These are phyloP conservation scores for Cyprinodon diabolis DNA, from an alignment of 2,797 vertebrate genomes.

Conservation along the genomic window DNA sequence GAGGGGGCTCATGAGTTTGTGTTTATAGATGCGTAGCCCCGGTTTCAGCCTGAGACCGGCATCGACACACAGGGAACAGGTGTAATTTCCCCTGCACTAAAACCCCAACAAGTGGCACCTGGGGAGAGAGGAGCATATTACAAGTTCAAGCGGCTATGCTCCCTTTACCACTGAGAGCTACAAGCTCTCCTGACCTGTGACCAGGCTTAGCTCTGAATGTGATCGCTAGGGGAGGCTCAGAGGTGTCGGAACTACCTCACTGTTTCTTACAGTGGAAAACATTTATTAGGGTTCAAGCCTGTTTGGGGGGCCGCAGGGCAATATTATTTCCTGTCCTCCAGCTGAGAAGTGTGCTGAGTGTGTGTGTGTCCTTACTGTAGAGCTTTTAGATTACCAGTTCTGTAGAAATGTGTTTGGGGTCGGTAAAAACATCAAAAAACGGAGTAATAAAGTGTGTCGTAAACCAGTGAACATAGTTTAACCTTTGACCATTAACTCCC, in stretches of 20 bases:
- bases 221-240: conserved; percentile 67
- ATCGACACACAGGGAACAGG: conserved; percentile 55
- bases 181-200: conserved; percentile 79
- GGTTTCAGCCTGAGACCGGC: conserved; percentile 30
- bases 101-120: conserved; percentile 82
- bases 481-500: conserved; percentile 52
- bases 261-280: conserved; percentile 79
- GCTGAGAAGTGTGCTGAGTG: conserved; percentile 47
- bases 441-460: conserved; percentile 63
- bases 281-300: conserved; percentile 81
- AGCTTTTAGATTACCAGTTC: conserved; percentile 61
- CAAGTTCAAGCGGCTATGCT: conserved; percentile 86
- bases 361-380: conserved; percentile 25
- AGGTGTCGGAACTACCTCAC: conserved; percentile 75
- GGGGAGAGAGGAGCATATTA: conserved; percentile 84
- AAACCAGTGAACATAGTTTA: conserved; percentile 65
- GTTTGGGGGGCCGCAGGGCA: conserved; percentile 80
- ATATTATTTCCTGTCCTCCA: conserved; percentile 76
- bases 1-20: conserved; percentile 36
- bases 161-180: conserved; percentile 72
- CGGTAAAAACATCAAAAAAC: conserved; percentile 65
- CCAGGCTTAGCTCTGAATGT: conserved; percentile 53
- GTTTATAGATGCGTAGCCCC: conserved; percentile 41
- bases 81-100: conserved; percentile 80
- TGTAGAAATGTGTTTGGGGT: conserved; percentile 48